A percentile compares a stretch with the other conserved stretches of the same genome.
phyloP scores from a whole-genome alignment of 2,113 vertebrate genomes.

The Podarcis raffonei region DNA sequence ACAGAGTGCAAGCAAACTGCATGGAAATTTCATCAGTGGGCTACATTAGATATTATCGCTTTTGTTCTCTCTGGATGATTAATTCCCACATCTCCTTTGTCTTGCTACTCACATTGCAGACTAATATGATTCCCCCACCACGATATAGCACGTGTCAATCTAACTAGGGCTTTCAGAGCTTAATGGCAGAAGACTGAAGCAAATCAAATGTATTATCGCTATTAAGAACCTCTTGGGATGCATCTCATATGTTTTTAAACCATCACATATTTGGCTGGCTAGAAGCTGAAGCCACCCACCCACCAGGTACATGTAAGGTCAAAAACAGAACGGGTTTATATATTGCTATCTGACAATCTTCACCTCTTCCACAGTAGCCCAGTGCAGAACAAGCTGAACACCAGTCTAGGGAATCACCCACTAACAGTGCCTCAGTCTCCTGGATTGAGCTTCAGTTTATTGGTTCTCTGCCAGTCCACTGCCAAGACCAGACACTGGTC shows the following conservation, averaged over 20 bases:
- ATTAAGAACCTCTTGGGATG: slow-evolving; percentile 47
- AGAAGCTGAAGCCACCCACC: background rate
- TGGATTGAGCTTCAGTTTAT: too few relatives aligned
- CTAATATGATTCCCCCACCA: slow-evolving; percentile 44
- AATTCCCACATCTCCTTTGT: slow-evolving; percentile 66
- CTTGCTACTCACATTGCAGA: slow-evolving; percentile 44
- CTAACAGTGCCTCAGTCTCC: too few relatives aligned
- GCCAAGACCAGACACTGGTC: too few relatives aligned
- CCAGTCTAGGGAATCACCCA: too few relatives aligned
- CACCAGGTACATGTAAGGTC: background rate
- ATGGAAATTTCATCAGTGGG: slow-evolving; percentile 62
- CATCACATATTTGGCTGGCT: background rate
- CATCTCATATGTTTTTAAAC: slow-evolving; percentile 37
- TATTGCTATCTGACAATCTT: too few relatives aligned
- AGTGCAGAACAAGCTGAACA: background rate
- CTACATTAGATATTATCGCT: slow-evolving; percentile 60
- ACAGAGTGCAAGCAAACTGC: slow-evolving; percentile 55
- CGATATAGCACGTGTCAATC: background rate
- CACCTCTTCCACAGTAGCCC: background rate
- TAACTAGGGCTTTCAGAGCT: slow-evolving; percentile 44
- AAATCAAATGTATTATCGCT: slow-evolving; percentile 57
- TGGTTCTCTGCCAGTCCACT: too few relatives aligned
- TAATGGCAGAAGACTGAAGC: slow-evolving; percentile 48
- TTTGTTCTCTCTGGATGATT: slow-evolving; percentile 60
- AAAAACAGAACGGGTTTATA: background rate